phyloP scores from a whole-genome alignment of 2,888 invertebrate genomes.

The Zonitis immaculata region DNA sequence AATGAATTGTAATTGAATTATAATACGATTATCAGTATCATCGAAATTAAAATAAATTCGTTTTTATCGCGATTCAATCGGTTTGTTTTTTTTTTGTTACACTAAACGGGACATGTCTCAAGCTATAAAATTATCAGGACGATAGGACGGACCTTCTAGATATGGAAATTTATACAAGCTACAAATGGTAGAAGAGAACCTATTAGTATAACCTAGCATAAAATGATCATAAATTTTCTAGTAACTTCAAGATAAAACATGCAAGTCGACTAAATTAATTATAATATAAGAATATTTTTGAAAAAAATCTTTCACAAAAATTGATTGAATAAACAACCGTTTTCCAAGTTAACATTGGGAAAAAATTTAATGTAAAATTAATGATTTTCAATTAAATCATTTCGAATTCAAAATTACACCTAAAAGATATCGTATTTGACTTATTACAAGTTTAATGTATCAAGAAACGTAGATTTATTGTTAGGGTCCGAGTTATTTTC shows the following conservation, averaged over 20 bases:
- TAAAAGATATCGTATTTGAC: not conserved
- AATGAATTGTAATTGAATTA: not conserved
- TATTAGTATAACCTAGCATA: not conserved
- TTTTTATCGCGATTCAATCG: not conserved
- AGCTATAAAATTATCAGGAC: not conserved
- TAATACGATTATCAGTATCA: no score
- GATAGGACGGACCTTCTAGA: not conserved
- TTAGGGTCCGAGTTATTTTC: not conserved
- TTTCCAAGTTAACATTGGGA: no score
- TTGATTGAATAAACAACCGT: no score
- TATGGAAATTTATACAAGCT: not conserved
- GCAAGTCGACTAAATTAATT: not conserved
- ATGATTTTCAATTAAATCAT: no score
- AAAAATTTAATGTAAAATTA: no score
- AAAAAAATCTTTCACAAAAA: no score
- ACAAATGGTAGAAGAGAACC: not conserved
- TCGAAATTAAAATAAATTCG: no score
- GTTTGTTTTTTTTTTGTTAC: not conserved
- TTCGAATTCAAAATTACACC: no score
- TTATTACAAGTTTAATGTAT: not conserved
- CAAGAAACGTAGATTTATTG: not conserved
- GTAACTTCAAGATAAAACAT: not conserved
- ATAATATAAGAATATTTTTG: not conserved
- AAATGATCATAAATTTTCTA: not conserved
- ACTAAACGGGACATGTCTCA: not conserved